Conservation (phyloP, 2,797 vertebrate species). For the Garrulus glandarius region DNA sequence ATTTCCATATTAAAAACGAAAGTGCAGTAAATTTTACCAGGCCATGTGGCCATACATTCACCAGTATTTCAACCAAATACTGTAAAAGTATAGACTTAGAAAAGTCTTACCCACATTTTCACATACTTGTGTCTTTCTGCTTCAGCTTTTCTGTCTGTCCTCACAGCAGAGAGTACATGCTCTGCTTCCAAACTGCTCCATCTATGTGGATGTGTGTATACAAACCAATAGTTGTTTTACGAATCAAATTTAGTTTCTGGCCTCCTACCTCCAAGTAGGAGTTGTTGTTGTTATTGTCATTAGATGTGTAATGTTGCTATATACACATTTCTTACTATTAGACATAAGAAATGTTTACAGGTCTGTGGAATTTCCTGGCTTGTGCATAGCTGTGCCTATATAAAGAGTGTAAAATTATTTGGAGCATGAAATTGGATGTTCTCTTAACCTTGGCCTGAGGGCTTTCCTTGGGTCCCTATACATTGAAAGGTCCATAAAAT, state of each 20-base stretch:
- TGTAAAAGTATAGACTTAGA: not conserved
- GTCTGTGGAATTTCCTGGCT: constrained; percentile 17
- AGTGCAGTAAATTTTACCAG: not conserved
- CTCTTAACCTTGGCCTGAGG: constrained; percentile 20
- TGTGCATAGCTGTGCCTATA: not conserved
- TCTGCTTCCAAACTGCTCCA: not conserved
- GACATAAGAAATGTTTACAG: constrained; percentile 21
- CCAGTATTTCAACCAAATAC: not conserved
- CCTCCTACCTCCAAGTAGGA: not conserved
- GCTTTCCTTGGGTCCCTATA: constrained; percentile 18
- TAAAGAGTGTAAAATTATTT: constrained; percentile 45
- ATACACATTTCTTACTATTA: not conserved
- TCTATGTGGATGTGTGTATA: not conserved
- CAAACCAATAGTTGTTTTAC: not conserved
- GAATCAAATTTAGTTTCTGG: not conserved
- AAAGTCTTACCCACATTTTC: not conserved
- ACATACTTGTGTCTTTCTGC: not conserved
- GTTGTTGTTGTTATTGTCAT: not conserved
- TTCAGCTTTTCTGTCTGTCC: not conserved
- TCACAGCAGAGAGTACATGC: not conserved
- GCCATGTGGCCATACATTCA: not conserved
- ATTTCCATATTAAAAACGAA: not conserved
- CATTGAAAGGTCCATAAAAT: not conserved
- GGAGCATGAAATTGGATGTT: constrained; percentile 62
- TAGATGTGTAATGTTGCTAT: not conserved